phyloP scores from a whole-genome alignment of 2,113 vertebrate genomes.

The Petroica traversi region DNA sequence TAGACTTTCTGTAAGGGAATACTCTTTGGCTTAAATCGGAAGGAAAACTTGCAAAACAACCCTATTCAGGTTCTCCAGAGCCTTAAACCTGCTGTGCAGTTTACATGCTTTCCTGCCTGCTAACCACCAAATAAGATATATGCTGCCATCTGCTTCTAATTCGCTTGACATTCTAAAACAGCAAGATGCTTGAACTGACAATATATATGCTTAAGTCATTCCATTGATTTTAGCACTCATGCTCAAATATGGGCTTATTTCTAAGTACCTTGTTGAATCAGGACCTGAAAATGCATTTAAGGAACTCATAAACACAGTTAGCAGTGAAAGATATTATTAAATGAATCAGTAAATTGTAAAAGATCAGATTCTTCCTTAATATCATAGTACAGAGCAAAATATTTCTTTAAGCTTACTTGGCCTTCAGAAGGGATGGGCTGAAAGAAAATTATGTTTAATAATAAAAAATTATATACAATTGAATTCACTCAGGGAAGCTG shows the following conservation, averaged over 20 bases:
- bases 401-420: not conserved
- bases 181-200: not conserved
- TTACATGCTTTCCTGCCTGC: not conserved
- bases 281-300: not conserved
- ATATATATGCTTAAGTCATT: not conserved
- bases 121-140: not conserved
- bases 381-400: not conserved
- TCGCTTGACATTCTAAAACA: not conserved
- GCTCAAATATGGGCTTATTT: not conserved
- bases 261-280: not conserved
- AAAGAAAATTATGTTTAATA: constrained; percentile 14
- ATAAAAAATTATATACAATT: not conserved
- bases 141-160: not conserved
- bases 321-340: not conserved
- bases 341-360: not conserved
- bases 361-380: not conserved
- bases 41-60: not conserved
- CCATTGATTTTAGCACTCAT: not conserved
- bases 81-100: not conserved
- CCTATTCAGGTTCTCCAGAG: not conserved
- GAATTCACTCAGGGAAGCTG: not conserved
- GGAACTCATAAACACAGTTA: not conserved
- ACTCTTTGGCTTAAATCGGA: not conserved
- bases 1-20: not conserved
- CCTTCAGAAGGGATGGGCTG: not conserved